These are phyloP conservation scores for Drosophila chauvacae DNA, from an alignment of 1,140 invertebrate species.

Conservation along the genomic window DNA sequence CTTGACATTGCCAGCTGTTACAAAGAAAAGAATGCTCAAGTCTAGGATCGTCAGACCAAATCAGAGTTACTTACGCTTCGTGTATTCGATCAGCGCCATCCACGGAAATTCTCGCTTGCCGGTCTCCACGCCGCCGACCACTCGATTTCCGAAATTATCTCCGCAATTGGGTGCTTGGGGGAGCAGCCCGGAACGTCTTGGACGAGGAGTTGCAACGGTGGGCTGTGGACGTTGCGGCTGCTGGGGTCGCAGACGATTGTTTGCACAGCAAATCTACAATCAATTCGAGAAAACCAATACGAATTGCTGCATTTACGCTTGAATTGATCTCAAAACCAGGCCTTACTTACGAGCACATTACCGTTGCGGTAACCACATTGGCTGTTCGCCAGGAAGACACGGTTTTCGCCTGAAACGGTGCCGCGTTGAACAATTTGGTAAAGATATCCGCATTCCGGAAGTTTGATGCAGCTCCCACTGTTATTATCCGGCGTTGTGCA, in stretches of 20 bases:
- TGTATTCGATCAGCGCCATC: slow-evolving; percentile 87
- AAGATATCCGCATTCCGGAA: slow-evolving; percentile 53
- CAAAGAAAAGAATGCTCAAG: background rate
- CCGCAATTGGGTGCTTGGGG: slow-evolving; percentile 72
- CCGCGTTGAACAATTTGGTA: slow-evolving; percentile 41
- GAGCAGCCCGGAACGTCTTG: slow-evolving; percentile 33
- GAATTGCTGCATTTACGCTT: too few relatives aligned
- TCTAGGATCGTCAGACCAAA: background rate
- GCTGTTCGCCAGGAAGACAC: slow-evolving; percentile 41
- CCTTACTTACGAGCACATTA: slow-evolving; percentile 59
- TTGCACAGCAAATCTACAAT: slow-evolving; percentile 67
- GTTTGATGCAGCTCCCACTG: slow-evolving; percentile 59
- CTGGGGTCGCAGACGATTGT: slow-evolving; percentile 24
- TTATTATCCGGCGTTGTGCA: slow-evolving; percentile 56
- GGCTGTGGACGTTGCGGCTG: slow-evolving; percentile 27
- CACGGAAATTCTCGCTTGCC: slow-evolving; percentile 89
- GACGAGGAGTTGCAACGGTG: background rate
- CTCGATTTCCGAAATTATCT: slow-evolving; percentile 84
- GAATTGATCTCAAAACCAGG: background rate
- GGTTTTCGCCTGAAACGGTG: slow-evolving; percentile 23
- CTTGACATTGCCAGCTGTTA: slow-evolving; percentile 56
- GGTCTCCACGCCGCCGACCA: slow-evolving; percentile 87
- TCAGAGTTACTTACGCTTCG: slow-evolving; percentile 58
- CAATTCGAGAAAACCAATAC: background rate
- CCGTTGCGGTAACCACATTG: slow-evolving; percentile 64